Conservation (phyloP, 2,797 vertebrate genomes). For the Limnodromus scolopaceus region DNA sequence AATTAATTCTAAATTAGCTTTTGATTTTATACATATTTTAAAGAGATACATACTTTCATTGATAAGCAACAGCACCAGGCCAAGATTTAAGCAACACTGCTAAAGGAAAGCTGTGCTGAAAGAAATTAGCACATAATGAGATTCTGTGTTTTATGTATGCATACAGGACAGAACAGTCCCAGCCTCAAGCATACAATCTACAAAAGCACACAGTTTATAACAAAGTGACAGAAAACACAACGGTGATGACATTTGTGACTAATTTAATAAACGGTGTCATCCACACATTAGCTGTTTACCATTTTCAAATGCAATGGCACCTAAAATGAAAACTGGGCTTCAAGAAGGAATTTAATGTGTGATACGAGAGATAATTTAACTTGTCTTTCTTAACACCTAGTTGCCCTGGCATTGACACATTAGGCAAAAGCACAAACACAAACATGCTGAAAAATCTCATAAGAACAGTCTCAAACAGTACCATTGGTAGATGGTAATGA, state of each 20-base stretch:
- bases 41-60: background rate
- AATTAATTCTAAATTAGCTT: background rate
- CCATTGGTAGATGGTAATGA: background rate
- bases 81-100: background rate
- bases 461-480: background rate
- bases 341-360: background rate
- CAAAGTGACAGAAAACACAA: conserved; percentile 5
- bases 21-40: background rate
- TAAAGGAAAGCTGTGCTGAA: background rate
- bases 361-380: background rate
- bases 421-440: background rate
- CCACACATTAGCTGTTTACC: background rate
- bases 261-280: background rate
- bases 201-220: background rate
- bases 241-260: background rate
- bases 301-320: background rate
- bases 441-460: background rate
- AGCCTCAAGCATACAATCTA: background rate
- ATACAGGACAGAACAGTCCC: background rate
- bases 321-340: background rate
- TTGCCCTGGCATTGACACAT: background rate
- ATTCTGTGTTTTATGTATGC: background rate
- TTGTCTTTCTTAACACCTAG: background rate
- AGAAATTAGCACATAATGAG: background rate
- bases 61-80: background rate